phyloP scores from a whole-genome alignment of 1,140 invertebrate genomes.

The Xylocopa sonorina region DNA sequence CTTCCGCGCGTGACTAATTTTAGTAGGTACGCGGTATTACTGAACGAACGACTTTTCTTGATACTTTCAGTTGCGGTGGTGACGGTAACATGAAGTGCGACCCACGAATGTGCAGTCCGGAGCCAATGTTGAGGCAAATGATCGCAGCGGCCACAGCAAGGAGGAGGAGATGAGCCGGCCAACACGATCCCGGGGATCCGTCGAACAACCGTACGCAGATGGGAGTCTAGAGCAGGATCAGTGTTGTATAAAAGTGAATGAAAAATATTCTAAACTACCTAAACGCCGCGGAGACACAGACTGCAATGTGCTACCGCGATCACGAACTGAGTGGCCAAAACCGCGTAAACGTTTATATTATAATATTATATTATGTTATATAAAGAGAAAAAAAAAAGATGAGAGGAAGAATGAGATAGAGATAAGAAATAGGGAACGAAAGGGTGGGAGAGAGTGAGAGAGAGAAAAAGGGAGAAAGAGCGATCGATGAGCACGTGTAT shows the following conservation, averaged over 20 bases:
- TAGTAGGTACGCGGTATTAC: too few relatives aligned
- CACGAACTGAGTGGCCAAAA: slow-evolving; percentile 81
- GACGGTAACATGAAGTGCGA: slow-evolving; percentile 97
- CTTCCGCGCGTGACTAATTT: too few relatives aligned
- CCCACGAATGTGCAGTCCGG: slow-evolving; percentile 92
- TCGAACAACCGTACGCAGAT: slow-evolving; percentile 39
- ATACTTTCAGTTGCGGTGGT: slow-evolving; percentile 87
- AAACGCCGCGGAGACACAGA: slow-evolving; percentile 77
- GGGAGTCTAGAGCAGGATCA: slow-evolving; percentile 58
- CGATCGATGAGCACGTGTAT: slow-evolving; percentile 25
- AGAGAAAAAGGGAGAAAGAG: slow-evolving; percentile 30
- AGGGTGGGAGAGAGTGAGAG: slow-evolving; percentile 40
- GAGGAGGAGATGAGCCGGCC: slow-evolving; percentile 87
- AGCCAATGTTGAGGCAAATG: slow-evolving; percentile 94
- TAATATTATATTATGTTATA: slow-evolving; percentile 79
- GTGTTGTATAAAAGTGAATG: slow-evolving; percentile 81
- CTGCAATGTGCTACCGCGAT: slow-evolving; percentile 78
- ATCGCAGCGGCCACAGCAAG: slow-evolving; percentile 88
- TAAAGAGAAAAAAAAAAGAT: slow-evolving; percentile 45
- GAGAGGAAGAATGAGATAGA: slow-evolving; percentile 60
- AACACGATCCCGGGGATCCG: slow-evolving; percentile 50
- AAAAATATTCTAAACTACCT: slow-evolving; percentile 78
- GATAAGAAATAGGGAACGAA: slow-evolving; percentile 9
- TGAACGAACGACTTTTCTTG: background rate
- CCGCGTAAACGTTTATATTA: slow-evolving; percentile 80